Base-by-base conservation (phyloP, 2,797 vertebrate species). In the Eremophila alpestris region DNA sequence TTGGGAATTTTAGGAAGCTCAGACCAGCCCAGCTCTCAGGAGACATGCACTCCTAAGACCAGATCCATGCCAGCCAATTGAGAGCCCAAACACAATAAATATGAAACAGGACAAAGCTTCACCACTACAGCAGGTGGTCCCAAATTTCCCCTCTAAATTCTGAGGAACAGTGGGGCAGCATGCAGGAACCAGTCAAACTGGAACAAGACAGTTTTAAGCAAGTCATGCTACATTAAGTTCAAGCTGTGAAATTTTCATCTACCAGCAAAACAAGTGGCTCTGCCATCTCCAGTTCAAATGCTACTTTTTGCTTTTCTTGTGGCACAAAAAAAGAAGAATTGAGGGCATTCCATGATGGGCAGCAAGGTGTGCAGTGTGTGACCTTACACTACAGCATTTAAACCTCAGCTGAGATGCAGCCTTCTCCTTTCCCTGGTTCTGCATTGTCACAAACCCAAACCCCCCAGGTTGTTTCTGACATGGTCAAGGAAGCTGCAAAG, bases 251-350 rank as follows among this genome's bases (percentile, higher is more conserved):
- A 84, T 46, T 52, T 51, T 56, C 41, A 56, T 29, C 24, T 86
- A 55, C 19, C 71, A 70, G 14, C 38, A 26, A 62, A 71, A 88
- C 0, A 1, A 89, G 67, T 4, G 6, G 71, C 40, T 69, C 52
- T 69, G 46, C 54, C n/a, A 5, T 55, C 70, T 48, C 36, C 40
- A 69, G 89, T 4, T 32, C n/a, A 84, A 84, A 59, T n/a, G 51
- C 51, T 18, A 51, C 43, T 7, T 8, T 2, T 12, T 5, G 12
- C 11, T 76, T 7, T 77, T 70, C 52, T 36, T 1, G 2, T 5
- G n/a, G 59, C 63, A 87, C 2, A 0, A 89, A 73, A 40, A 40
- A 73, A 78, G 18, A 1, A 0, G 16, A 30, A 68, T 0, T 3
- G 4, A 73, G 54, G 73, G 52, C 21, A 8, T 38, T 59, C 32